Base-by-base conservation (phyloP, 2,888 invertebrate species). In the Eucriotettix oculatus region DNA sequence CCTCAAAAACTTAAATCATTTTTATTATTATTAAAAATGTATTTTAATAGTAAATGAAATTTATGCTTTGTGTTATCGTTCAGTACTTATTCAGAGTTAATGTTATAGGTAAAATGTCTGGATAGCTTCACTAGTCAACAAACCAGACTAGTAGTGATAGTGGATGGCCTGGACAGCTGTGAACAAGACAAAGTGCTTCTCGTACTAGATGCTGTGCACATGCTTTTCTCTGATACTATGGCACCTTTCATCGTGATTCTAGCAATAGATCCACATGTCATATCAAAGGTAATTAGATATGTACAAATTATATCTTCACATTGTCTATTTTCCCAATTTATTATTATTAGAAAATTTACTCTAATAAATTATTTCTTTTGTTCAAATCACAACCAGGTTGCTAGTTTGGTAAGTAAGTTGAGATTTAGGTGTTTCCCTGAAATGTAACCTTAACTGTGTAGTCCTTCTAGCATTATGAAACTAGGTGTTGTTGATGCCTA, bases 231-330 rank as follows among this genome's bases (percentile, higher is more conserved):
- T 14, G 91, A 96, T 70, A 85, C 90, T 3, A 88, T 89, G 72
- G 87, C 92, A 64, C 98, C 98, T 0, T 99, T 98, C 76, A 92
- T 99, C 67, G 85, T 95, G 62, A 85, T 99, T 64, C 80, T 97
- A 66, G 97, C 98, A 1, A 95, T 98, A 66, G 99, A 99, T 79
- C 98, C 98, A 1, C 98, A 99, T 75, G 93, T 98, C 65, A 96
- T 99, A 69, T 91, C 97, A 66, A 96, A 95, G 81, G 94, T 88
- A 73, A 70, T 29, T 29, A 5, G 29, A 29, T 29, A 29, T 29
- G 3, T 7, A 29, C 29, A 29, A 53, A 17, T 53, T 10, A 16
- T 11, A 7, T 53, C 10, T 53, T 53, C 11, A 17, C 11, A 52
- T 52, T n/a, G 5, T 53, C 17, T 53, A 16, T 53, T 12, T 53